phyloP scores from a whole-genome alignment of 2,113 vertebrate genomes.

The Puffinus mauretanicus region DNA sequence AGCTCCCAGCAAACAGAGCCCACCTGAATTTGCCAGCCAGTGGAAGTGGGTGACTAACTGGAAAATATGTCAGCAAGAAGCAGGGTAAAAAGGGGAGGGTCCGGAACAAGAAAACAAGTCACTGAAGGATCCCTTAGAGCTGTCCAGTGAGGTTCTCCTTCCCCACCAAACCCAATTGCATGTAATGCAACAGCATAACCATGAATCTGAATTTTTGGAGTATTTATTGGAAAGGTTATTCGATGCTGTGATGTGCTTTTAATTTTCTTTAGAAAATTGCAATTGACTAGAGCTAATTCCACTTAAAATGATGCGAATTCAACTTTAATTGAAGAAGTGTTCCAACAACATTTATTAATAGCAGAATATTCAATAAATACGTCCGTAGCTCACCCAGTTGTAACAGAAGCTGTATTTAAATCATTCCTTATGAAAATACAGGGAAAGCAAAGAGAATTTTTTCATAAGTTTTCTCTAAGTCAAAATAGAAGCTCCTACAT shows the following conservation, averaged over 20 bases:
- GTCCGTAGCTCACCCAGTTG: not conserved
- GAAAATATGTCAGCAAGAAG: not conserved
- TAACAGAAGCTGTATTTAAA: not conserved
- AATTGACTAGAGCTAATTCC: not conserved
- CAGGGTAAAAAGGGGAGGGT: not conserved
- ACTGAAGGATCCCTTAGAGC: not conserved
- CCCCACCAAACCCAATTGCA: not conserved
- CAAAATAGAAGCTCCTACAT: not conserved
- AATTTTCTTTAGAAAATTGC: not conserved
- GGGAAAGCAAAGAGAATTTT: not conserved
- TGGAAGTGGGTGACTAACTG: not conserved
- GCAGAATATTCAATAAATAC: not conserved
- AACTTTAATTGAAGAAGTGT: not conserved
- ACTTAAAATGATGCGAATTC: not conserved
- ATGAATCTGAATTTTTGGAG: not conserved
- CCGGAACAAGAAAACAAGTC: not conserved
- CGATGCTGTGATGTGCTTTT: not conserved
- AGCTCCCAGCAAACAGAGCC: not conserved
- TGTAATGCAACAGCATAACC: not conserved
- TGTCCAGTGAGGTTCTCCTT: not conserved
- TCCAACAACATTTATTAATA: not conserved
- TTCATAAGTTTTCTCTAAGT: not conserved
- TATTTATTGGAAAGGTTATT: not conserved
- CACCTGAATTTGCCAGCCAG: not conserved
- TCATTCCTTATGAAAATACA: not conserved